Evolutionary conservation across 2,888 invertebrate genomes (phyloP), one percentile per base, ranked within the genome.

Genomic region (Clanis bilineata): DNA sequence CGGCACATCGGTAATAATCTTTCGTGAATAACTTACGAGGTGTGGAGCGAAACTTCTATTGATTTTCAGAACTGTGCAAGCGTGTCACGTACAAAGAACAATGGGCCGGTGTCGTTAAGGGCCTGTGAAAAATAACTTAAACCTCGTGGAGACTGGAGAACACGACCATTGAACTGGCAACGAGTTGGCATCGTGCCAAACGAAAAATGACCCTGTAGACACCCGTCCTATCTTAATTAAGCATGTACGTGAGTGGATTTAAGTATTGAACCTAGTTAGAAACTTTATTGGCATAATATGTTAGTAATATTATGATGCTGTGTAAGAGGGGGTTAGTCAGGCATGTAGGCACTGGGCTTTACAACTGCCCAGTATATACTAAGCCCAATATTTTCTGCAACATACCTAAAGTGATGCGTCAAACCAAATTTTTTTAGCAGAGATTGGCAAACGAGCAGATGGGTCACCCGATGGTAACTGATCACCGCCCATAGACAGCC

Each of bases 101-200:
- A 41, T 15, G 22, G 41, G 23, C 23, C 56, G 56, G 22, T 56
- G 38, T 38, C 38, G 38, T 55, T 55, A 28, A 25, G 43, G 32
- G 51, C 18, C 32, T 43, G 55, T 55, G 28, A 57, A 43, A 57
- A 57, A 57, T 57, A 57, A 57, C 43, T 43, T 43, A 3, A 57
- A 43, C 56, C 43, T n/a, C 12, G n/a, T n/a, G n/a, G 12, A 12
- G 10, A 10, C 36, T 36, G 2, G 36, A 28, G 51, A 15, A 2
- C 18, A 10, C 28, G 23, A 12, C 10, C 36, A 36, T 12, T 36
- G 3, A 32, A 47, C 25, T 51, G 51, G 32, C 28, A 32, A 51
- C 32, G 5, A 51, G 51, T 18, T 51, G 51, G 51, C 28, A 28
- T 10, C 10, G 18, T 18, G 32, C 32, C 51, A 15, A 28, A 51